These are phyloP conservation scores for Homarus gammarus DNA, from an alignment of 2,888 invertebrate species.

Conservation along the genomic window DNA sequence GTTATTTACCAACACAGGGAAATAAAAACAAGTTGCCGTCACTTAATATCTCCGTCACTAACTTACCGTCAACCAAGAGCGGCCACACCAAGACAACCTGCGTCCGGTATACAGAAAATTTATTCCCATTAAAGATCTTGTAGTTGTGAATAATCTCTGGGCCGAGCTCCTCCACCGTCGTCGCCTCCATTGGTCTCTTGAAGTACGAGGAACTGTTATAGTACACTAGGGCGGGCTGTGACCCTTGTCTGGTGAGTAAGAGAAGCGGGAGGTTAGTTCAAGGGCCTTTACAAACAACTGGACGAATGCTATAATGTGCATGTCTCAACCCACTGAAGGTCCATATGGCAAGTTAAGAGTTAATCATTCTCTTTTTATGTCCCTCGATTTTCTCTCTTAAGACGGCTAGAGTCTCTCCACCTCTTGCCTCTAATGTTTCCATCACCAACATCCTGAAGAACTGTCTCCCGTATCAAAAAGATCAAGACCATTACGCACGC, in stretches of 20 bases:
- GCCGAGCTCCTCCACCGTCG: conserved; percentile 17
- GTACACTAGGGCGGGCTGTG: conserved; percentile 3
- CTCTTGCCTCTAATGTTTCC: no score
- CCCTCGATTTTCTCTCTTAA: no score
- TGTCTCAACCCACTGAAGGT: no score
- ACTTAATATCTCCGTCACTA: neutral
- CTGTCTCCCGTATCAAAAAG: no score
- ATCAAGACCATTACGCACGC: no score
- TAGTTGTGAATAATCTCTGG: conserved; percentile 29
- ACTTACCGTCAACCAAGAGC: conserved; percentile 23
- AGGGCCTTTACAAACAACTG: no score
- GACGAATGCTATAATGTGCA: no score
- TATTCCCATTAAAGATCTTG: conserved; percentile 31
- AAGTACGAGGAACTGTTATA: conserved; percentile 42
- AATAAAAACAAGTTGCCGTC: neutral
- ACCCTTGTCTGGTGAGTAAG: neutral
- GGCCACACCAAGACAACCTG: conserved; percentile 20
- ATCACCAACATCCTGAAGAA: no score
- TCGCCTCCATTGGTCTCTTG: conserved; percentile 3
- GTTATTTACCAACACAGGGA: neutral
- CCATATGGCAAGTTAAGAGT: no score
- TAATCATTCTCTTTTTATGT: no score
- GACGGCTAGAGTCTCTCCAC: no score
- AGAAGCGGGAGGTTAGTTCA: neutral
- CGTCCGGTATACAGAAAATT: conserved; percentile 21